Evolutionary conservation across 2,797 vertebrate species (phyloP).

Genomic region (Coccyzus lansbergi): DNA sequence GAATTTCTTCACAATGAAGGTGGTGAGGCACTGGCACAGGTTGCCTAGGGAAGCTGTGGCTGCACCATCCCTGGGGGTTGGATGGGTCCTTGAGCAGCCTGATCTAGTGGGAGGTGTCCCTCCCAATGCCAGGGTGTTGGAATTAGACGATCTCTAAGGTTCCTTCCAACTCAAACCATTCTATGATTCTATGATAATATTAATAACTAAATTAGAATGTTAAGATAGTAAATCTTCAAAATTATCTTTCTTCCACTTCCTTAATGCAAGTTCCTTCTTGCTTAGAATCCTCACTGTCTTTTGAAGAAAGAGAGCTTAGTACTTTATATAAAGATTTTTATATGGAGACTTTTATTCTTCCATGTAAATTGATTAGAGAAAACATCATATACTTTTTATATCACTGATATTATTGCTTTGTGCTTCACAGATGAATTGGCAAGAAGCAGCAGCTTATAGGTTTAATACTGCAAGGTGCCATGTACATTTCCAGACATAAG

Average conservation of each 20-base stretch:
- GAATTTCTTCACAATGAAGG: too few species aligned
- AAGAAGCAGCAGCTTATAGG: neutral
- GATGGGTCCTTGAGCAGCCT: too few species aligned
- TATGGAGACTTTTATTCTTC: neutral
- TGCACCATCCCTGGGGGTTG: too few species aligned
- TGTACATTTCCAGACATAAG: neutral
- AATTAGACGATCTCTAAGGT: too few species aligned
- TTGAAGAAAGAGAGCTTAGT: neutral
- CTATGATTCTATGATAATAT: too few species aligned
- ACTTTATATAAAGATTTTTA: neutral
- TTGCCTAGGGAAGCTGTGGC: too few species aligned
- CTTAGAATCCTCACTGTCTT: neutral
- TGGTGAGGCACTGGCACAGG: too few species aligned
- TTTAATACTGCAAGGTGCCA: neutral
- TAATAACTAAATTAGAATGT: neutral
- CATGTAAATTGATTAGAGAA: neutral
- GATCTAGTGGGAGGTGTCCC: too few species aligned
- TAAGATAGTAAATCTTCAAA: slow-evolving; percentile 6
- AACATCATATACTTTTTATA: neutral
- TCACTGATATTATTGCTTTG: neutral
- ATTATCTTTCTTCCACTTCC: neutral
- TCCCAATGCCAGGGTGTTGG: too few species aligned
- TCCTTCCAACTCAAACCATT: too few species aligned
- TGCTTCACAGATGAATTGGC: slow-evolving; percentile 10
- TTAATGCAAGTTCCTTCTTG: neutral